These are phyloP conservation scores for Desoria tigrina DNA, from an alignment of 2,888 invertebrate species.

Conservation along the genomic window DNA sequence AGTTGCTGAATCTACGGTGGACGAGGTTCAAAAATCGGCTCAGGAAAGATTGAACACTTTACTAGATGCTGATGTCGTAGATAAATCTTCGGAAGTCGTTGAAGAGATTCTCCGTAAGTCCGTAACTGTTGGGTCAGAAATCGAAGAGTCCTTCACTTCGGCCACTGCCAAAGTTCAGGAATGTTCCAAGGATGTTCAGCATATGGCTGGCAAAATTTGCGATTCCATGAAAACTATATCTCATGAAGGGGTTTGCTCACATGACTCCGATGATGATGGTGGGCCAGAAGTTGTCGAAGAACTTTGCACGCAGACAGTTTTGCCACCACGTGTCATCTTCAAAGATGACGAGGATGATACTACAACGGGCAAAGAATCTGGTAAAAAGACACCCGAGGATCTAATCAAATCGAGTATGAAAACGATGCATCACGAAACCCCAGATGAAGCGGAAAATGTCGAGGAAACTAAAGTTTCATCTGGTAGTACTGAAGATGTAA, in stretches of 20 bases:
- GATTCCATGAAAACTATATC: constrained; percentile 30
- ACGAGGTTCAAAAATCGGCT: constrained; percentile 31
- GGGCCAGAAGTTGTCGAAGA: constrained; percentile 36
- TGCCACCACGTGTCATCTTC: not conserved
- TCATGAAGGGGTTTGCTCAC: not conserved
- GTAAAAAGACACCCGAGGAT: too few species aligned
- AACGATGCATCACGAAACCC: too few species aligned
- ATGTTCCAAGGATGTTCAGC: not conserved
- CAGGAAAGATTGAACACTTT: constrained; percentile 3
- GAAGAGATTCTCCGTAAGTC: not conserved
- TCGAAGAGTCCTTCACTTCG: not conserved
- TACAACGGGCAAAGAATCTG: too few species aligned
- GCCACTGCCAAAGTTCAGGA: not conserved
- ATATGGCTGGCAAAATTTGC: constrained; percentile 29
- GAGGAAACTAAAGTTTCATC: too few species aligned
- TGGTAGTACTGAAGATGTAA: too few species aligned
- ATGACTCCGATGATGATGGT: constrained; percentile 18
- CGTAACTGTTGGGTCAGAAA: not conserved
- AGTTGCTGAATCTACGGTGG: constrained; percentile 29
- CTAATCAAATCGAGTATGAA: too few species aligned
- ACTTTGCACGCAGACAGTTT: constrained; percentile 30
- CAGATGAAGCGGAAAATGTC: too few species aligned
- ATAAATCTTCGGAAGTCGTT: too few species aligned
- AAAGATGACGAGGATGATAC: not conserved
- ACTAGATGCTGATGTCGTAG: too few species aligned